Conservation (phyloP, 2,113 vertebrate species). For the Prunella fulvescens region DNA sequence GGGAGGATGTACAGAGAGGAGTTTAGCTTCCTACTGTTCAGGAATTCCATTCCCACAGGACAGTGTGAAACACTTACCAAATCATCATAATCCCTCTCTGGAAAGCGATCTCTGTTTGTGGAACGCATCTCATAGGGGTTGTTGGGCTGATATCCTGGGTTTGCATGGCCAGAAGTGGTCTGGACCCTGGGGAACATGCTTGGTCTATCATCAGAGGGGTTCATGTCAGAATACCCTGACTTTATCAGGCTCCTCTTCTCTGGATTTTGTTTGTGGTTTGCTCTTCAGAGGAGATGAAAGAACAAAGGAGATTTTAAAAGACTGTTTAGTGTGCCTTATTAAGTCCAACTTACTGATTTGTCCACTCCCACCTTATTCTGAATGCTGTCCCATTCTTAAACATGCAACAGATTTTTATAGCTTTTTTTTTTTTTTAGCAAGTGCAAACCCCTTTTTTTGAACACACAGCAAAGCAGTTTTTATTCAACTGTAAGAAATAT, state of each 20-base stretch:
- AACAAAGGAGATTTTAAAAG: background rate
- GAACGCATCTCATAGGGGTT: background rate
- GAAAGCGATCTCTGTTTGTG: background rate
- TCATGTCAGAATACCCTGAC: background rate
- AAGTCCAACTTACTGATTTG: background rate
- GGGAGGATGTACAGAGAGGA: background rate
- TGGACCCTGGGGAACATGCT: conserved; percentile 39
- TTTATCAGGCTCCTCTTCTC: conserved; percentile 20
- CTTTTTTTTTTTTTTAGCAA: background rate
- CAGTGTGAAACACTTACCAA: conserved; percentile 8
- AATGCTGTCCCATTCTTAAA: background rate
- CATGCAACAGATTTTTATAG: background rate
- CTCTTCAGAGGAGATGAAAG: conserved; percentile 3
- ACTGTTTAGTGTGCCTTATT: background rate
- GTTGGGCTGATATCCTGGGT: conserved; percentile 22
- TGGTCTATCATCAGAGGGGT: background rate
- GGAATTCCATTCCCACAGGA: background rate
- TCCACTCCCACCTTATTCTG: background rate
- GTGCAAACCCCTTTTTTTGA: background rate
- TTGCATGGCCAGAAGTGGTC: background rate
- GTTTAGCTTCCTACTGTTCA: background rate
- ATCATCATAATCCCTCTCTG: background rate
- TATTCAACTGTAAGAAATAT: background rate
- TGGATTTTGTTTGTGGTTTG: background rate
- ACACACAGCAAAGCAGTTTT: background rate